Base-by-base conservation (phyloP, 2,113 vertebrate species). In the Camelus bactrianus region DNA sequence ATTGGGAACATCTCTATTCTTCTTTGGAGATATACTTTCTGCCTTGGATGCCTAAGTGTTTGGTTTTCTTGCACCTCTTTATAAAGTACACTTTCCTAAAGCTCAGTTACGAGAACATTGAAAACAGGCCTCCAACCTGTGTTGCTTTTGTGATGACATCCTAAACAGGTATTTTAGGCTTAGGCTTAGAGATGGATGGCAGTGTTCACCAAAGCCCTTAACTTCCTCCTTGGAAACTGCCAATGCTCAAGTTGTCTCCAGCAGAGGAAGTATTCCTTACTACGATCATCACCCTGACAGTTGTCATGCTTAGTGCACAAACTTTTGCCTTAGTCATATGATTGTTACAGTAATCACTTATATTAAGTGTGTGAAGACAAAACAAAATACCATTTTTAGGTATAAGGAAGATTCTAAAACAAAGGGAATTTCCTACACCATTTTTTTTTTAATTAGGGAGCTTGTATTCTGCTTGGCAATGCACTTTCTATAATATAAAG, bases 1-100 rank as follows among this genome's bases (percentile, higher is more conserved):
- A 98, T 97, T 99, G 98, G 99, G 99, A 92, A 98, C 99, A 80
- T 99, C 98, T 91, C 98, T 98, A 92, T 99, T 99, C 98, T 99
- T 99, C 98, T 99, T 99, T 98, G 99, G 99, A 98, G 98, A 99
- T 98, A 98, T 3, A 99, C 99, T 99, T 82, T 99, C 99, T 90
- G 99, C 99, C 93, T 98, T 99, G 98, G 99, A 99, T 98, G 99
- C 99, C 96, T 99, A 99, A 76, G 99, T 99, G 52, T 99, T 99
- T 98, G 99, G 99, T 79, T 99, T 99, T 84, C 96, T 99, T 96
- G 99, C 99, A 73, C 99, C 99, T 0, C 98, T 99, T 69, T 98
- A 99, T 97, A 99, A 99, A 99, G 99, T 99, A 70, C 97, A 90
- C 87, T 99, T 99, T 35, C 99, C 99, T 30, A 99, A 99, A 97